Base-by-base conservation (phyloP, 2,888 invertebrate species). In the Teleogryllus oceanicus region DNA sequence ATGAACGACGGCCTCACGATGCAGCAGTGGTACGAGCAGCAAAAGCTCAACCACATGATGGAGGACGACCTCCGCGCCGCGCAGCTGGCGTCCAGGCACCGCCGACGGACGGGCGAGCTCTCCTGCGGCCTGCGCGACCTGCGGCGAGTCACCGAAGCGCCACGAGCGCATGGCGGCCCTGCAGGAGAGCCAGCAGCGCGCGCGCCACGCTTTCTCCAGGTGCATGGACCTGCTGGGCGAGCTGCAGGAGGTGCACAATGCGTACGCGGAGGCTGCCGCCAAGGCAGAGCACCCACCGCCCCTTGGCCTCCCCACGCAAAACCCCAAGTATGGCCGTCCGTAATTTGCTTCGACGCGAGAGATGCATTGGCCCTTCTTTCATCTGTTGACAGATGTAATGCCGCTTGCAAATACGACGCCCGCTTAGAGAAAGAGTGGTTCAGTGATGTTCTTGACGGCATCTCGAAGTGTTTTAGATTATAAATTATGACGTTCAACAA, bases 11-110 rank as follows among this genome's bases (percentile, higher is more conserved):
- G 62, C 4, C 62, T 62, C 1, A 62, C 62, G 62, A 62, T 62
- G 62, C 62, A 62, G 62, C 62, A 62, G 62, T 62, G 62, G 62
- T 62, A 62, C 62, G 62, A 62, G 62, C 62, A 62, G 62, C 16
- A 62, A 16, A 62, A 62, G 62, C 62, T 62, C 62, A 62, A 62
- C 62, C 13, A 18, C 62, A 62, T 62, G 62, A 62, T 62, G 62
- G 62, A 62, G 62, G 62, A 62, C 62, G 62, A 62, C n/a, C 62
- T 62, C 16, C 62, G 62, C 12, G 62, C 62, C 4, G 13, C 62
- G 16, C 13, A n/a, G 62, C 13, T n/a, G 16, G 13, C 62, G 16
- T 62, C 62, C 62, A 10, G 62, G n/a, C n/a, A 62, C n/a, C n/a
- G 16, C 16, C 62, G 16, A 0, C 16, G 16, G 4, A 1, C 62